Conservation (phyloP, 2,113 vertebrate species). For the Coracopsis vasa region DNA sequence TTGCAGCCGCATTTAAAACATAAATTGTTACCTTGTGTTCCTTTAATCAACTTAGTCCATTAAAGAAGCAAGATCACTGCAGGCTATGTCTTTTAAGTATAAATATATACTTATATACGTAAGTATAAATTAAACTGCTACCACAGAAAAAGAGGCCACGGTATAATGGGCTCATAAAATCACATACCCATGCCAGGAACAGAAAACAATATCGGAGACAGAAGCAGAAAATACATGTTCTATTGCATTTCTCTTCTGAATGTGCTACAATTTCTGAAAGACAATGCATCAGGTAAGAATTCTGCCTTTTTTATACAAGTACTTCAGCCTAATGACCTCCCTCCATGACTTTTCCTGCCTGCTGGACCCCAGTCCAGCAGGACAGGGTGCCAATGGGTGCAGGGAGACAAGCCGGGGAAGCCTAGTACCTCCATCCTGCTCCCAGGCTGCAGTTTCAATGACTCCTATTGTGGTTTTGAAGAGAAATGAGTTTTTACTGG, state of each 20-base stretch:
- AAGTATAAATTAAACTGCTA: neutral
- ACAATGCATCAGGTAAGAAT: neutral
- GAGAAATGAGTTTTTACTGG: neutral
- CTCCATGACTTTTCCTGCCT: neutral
- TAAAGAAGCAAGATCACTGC: neutral
- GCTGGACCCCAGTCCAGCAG: rapidly evolving
- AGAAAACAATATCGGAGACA: neutral
- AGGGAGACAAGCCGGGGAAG: rapidly evolving
- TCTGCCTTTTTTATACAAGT: neutral
- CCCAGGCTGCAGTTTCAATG: neutral
- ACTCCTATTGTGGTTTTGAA: neutral
- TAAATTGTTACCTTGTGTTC: neutral
- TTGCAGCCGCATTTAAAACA: neutral
- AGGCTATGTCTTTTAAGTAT: neutral
- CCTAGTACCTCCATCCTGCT: neutral
- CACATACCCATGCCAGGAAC: neutral
- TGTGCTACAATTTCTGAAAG: neutral
- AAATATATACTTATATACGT: neutral
- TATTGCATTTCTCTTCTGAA: neutral
- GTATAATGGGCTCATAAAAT: neutral
- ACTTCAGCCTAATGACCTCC: neutral
- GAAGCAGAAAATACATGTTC: neutral
- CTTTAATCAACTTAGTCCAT: neutral
- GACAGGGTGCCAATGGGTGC: rapidly evolving
- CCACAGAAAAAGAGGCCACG: neutral